Evolutionary conservation across 2,888 invertebrate genomes (phyloP).

Genomic region (Nymphalis polychloros): DNA sequence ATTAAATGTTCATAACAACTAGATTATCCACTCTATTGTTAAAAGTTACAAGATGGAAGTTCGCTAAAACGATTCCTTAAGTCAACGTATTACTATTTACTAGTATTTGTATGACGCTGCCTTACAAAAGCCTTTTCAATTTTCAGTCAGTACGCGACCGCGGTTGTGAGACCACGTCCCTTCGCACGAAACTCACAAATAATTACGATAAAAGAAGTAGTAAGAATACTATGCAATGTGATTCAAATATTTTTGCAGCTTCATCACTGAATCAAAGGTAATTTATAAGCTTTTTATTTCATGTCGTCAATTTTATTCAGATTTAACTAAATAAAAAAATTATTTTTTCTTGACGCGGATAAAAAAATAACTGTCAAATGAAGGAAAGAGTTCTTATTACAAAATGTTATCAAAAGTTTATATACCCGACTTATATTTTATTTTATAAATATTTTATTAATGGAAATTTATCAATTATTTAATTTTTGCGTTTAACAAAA

Average conservation of each 20-base stretch:
- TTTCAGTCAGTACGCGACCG: constrained; percentile 40
- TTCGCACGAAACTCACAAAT: constrained; percentile 17
- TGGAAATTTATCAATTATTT: too few relatives aligned
- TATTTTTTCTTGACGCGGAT: too few relatives aligned
- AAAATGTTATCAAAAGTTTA: too few relatives aligned
- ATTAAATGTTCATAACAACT: too few relatives aligned
- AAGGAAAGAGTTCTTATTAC: too few relatives aligned
- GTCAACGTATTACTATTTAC: neutral
- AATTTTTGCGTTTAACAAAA: too few relatives aligned
- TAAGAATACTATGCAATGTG: constrained; percentile 39
- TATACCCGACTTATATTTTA: too few relatives aligned
- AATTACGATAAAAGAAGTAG: constrained; percentile 34
- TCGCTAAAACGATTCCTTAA: constrained; percentile 7
- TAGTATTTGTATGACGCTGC: constrained; percentile 1
- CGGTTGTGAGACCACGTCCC: constrained; percentile 35
- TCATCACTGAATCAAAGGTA: constrained; percentile 35
- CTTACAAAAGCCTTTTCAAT: constrained; percentile 19
- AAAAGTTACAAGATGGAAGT: constrained; percentile 19
- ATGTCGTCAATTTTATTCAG: neutral
- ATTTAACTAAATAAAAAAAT: too few relatives aligned
- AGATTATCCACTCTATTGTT: too few relatives aligned
- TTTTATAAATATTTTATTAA: too few relatives aligned
- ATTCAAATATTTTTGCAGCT: constrained; percentile 18
- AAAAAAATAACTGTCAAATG: too few relatives aligned
- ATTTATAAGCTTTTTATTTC: constrained; percentile 1